These are phyloP conservation scores for Apostichopus californicus DNA, from an alignment of 35 echinoderm and acorn worm species.

Conservation along the genomic window DNA sequence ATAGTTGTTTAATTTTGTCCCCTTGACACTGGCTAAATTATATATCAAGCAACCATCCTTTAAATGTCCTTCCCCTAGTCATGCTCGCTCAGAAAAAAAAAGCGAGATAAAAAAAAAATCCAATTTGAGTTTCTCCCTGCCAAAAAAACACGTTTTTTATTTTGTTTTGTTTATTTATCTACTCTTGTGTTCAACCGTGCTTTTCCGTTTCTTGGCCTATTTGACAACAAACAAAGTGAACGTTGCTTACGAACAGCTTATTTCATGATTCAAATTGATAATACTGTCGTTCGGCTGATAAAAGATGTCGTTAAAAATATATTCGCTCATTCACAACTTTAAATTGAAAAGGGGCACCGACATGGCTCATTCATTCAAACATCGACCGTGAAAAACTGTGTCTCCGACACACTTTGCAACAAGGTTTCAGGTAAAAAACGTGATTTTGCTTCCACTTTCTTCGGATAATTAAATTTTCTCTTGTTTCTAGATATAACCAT, in stretches of 20 bases:
- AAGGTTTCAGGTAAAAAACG: constrained; percentile 28
- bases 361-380: neutral
- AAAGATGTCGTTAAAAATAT: constrained; percentile 41
- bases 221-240: constrained; percentile 48
- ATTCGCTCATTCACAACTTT: constrained; percentile 52
- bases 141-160: neutral
- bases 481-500: neutral
- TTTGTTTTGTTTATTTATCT: constrained; percentile 29
- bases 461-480: constrained; percentile 41
- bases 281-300: constrained; percentile 38
- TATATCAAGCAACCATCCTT: neutral
- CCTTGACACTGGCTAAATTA: neutral
- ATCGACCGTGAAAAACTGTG: constrained; percentile 35
- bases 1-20: neutral
- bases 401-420: constrained; percentile 20
- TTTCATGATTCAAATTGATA: constrained; percentile 42
- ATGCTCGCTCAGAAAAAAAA: neutral
- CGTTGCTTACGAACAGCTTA: constrained; percentile 4
- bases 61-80: neutral
- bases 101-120: neutral
- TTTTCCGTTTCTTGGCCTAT: constrained; percentile 5
- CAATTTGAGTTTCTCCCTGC: neutral
- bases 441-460: constrained; percentile 20
- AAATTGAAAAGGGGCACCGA: constrained; percentile 51
- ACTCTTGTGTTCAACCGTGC: constrained; percentile 16